phyloP scores from a whole-genome alignment of 2,888 invertebrate genomes.

The Netelia melanura region DNA sequence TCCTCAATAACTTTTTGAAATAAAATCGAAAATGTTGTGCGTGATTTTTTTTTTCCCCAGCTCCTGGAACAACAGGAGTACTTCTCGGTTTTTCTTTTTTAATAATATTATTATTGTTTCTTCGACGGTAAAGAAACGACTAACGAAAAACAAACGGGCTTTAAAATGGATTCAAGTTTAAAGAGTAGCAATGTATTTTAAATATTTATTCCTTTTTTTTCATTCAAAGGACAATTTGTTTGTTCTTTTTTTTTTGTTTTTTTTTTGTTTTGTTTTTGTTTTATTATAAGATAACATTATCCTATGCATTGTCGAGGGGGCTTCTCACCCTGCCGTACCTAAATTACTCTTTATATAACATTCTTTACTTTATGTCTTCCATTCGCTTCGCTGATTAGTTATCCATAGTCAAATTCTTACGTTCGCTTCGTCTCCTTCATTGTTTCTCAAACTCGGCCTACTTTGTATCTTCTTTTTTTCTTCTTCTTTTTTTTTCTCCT shows the following conservation, averaged over 20 bases:
- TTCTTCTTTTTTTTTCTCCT: slow-evolving; percentile 32
- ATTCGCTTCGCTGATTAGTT: slow-evolving; percentile 80
- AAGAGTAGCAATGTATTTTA: slow-evolving; percentile 81
- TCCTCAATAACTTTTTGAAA: neutral
- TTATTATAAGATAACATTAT: slow-evolving; percentile 85
- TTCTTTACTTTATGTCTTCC: slow-evolving; percentile 81
- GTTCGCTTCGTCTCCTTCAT: slow-evolving; percentile 55
- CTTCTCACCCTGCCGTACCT: slow-evolving; percentile 82
- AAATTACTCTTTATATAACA: slow-evolving; percentile 84
- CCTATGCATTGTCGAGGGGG: slow-evolving; percentile 84
- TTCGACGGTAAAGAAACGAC: slow-evolving; percentile 12
- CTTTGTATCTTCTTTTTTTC: slow-evolving; percentile 31
- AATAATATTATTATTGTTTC: neutral
- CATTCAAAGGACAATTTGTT: slow-evolving; percentile 84
- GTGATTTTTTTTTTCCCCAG: neutral
- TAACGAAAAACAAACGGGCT: slow-evolving; percentile 35
- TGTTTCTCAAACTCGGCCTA: slow-evolving; percentile 64
- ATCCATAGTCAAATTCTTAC: slow-evolving; percentile 73
- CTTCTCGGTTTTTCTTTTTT: neutral
- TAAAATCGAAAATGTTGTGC: neutral
- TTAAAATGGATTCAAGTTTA: slow-evolving; percentile 45
- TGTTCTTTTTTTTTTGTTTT: slow-evolving; percentile 67
- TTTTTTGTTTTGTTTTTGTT: slow-evolving; percentile 74
- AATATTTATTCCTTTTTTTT: slow-evolving; percentile 84
- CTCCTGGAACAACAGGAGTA: neutral